These are phyloP conservation scores for Periplaneta americana DNA, from an alignment of 1,140 invertebrate species.

Conservation along the genomic window DNA sequence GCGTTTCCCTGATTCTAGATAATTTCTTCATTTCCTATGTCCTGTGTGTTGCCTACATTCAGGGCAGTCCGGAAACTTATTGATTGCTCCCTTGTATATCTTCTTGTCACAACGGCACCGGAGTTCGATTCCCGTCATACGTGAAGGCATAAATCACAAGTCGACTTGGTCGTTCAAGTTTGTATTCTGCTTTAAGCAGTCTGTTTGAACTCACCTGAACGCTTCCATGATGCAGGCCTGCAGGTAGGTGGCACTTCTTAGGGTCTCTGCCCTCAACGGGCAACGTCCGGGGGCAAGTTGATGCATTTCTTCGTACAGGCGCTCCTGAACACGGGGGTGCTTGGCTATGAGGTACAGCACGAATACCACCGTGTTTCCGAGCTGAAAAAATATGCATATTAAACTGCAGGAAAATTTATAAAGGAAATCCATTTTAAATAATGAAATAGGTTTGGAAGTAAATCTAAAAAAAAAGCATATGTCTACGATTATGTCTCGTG, in stretches of 20 bases:
- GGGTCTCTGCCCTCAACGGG: constrained; percentile 49
- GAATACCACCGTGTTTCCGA: constrained; percentile 77
- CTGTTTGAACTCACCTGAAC: constrained; percentile 46
- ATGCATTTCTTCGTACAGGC: constrained; percentile 68
- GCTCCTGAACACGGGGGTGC: constrained; percentile 60
- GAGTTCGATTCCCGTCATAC: neutral
- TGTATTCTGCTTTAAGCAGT: neutral
- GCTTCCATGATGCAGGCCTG: constrained; percentile 83
- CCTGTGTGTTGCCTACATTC: too few relatives aligned
- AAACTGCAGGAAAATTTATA: too few relatives aligned
- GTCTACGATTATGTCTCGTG: too few relatives aligned
- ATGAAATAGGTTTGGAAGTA: too few relatives aligned
- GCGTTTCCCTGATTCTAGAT: neutral
- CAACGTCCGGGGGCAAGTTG: constrained; percentile 47
- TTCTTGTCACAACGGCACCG: neutral
- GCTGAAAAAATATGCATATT: constrained; percentile 51
- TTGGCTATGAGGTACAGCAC: constrained; percentile 69
- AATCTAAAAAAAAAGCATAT: too few relatives aligned
- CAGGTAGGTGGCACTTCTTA: constrained; percentile 65
- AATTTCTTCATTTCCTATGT: too few relatives aligned
- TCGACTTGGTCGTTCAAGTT: neutral
- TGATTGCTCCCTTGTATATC: too few relatives aligned
- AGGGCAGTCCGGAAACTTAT: too few relatives aligned
- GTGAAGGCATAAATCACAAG: neutral
- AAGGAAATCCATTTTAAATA: too few relatives aligned